Conservation (phyloP, 2,113 vertebrate species). For the Limanda limanda region DNA sequence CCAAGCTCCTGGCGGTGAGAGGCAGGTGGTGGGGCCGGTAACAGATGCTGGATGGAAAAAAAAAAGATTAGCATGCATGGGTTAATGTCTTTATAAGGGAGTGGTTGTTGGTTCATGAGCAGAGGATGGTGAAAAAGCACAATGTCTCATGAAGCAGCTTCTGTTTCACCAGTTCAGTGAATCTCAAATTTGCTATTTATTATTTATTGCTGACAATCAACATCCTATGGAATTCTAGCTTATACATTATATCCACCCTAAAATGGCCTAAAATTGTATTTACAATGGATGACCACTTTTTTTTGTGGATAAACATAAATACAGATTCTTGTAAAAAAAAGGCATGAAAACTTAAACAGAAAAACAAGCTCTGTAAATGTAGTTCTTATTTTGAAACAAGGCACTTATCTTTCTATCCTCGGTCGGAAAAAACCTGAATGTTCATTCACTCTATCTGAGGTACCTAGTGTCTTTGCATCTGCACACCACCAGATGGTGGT, state of each 20-base stretch:
- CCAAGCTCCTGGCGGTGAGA: constrained; percentile 98
- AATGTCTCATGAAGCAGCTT: background rate
- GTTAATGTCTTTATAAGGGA: background rate
- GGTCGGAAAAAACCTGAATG: background rate
- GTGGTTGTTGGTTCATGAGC: background rate
- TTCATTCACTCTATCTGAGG: background rate
- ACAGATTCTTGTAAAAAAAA: background rate
- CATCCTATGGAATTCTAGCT: too few relatives aligned
- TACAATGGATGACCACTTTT: background rate
- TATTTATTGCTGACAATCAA: too few relatives aligned
- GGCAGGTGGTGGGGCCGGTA: constrained; percentile 7
- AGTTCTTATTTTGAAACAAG: too few relatives aligned
- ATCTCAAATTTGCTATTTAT: too few relatives aligned
- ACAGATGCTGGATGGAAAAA: background rate
- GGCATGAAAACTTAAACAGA: too few relatives aligned
- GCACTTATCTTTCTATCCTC: background rate
- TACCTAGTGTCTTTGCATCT: background rate
- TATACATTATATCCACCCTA: background rate
- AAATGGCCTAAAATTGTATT: background rate
- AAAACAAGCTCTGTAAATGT: too few relatives aligned
- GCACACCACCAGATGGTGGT: constrained; percentile 54
- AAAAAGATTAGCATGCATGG: background rate
- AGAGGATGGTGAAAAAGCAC: background rate
- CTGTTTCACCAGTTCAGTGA: background rate
- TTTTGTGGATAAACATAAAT: background rate